Conservation (phyloP, 2,113 vertebrate species). For the Pyrgilauda ruficollis region DNA sequence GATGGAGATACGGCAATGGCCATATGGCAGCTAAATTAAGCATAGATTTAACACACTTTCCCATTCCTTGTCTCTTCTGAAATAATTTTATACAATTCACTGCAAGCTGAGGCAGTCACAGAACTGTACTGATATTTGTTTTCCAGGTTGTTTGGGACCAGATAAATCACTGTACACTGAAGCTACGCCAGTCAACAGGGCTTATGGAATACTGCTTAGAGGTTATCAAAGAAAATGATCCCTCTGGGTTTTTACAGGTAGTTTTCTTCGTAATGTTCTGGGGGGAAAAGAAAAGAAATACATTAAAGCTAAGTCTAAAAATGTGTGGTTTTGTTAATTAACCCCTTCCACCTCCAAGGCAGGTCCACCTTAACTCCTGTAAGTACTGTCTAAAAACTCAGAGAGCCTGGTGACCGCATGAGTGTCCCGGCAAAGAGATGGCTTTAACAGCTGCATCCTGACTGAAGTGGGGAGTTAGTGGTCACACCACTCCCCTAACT, state of each 20-base stretch:
- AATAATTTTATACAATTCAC: background rate
- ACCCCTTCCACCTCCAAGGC: background rate
- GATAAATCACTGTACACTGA: conserved; percentile 97
- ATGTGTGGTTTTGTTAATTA: background rate
- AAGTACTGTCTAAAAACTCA: background rate
- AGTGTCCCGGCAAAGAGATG: background rate
- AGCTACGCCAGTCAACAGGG: conserved; percentile 96
- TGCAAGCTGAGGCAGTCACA: background rate
- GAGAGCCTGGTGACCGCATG: background rate
- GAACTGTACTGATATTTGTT: background rate
- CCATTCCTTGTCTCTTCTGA: background rate
- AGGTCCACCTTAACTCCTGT: background rate
- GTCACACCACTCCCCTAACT: background rate
- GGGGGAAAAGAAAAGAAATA: background rate
- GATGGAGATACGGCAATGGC: conserved; percentile 2
- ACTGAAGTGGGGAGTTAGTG: accelerated
- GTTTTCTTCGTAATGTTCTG: background rate
- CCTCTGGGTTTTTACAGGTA: conserved; percentile 96
- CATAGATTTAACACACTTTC: conserved; percentile 10
- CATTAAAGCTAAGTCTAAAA: background rate
- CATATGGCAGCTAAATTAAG: conserved; percentile 64
- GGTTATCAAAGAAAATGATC: conserved; percentile 96
- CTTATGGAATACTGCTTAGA: conserved; percentile 98
- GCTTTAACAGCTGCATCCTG: background rate
- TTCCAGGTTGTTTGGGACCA: conserved; percentile 95